Base-by-base conservation (phyloP, 2,113 vertebrate genomes). In the Cercopithecus mona region DNA sequence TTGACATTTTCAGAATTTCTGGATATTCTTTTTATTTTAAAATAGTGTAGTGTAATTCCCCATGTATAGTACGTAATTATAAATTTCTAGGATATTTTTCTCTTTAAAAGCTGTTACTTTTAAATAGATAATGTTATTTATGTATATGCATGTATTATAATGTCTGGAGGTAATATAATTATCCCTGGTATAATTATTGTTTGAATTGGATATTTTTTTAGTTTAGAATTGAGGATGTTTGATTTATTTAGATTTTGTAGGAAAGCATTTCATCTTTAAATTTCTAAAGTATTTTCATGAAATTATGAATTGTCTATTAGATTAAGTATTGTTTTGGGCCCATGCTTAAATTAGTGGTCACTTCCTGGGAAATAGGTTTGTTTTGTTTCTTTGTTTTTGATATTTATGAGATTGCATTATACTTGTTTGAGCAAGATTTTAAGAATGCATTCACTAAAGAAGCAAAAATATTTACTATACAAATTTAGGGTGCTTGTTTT, bases 161-260 rank as follows among this genome's bases (percentile, higher is more conserved):
- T 61, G 16, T 30, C 30, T 61, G 8, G n/a, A 88, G 80, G 22
- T 48, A 78, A 3, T 66, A 8, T 81, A 81, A 35, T 82, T 95
- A 84, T 82, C n/a, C 6, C 16, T 84, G 66, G 5, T 76, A 43
- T 93, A 89, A 68, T 92, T 92, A 78, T 48, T 93, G 11, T 35
- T 50, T 95, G 13, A 79, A 40, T 38, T 59, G 38, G 50, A 92
- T 13, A 23, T 14, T 35, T 55, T 94, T 88, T 95, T 79, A 72
- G 8, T 85, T 97, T 95, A 84, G 11, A 91, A 89, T 85, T 85
- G 95, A 89, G 79, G 82, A 66, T 88, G 55, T 83, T 90, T 89
- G 25, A 35, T 85, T 66, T 93, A 38, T 91, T 93, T 95, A 70
- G 22, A 72, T 96, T 88, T 93, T 76, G n/a, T 76, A 38, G 61